Evolutionary conservation across 2,113 vertebrate species (phyloP).

Genomic region (Cyprinodon tularosa): DNA sequence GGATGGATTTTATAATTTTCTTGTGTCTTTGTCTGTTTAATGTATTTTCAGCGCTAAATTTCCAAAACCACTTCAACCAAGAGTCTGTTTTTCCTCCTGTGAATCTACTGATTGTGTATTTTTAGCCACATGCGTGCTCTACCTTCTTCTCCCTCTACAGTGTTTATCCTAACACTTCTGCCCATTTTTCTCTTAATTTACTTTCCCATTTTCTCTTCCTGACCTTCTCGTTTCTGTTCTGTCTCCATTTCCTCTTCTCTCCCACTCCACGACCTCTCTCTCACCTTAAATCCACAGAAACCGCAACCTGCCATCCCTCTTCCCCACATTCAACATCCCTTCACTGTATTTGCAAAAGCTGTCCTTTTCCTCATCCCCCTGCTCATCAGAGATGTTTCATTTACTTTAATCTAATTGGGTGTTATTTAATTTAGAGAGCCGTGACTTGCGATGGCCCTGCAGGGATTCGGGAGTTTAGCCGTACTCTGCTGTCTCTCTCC

Average conservation of each 20-base stretch:
- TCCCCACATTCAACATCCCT: constrained; percentile 5
- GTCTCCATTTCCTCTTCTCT: constrained; percentile 18
- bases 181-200: not conserved
- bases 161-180: constrained; percentile 23
- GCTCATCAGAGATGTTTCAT: constrained; percentile 66
- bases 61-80: not conserved
- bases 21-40: not conserved
- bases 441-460: constrained; percentile 66
- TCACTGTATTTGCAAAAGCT: constrained; percentile 13
- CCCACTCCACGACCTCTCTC: constrained; percentile 32
- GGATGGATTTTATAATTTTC: not conserved
- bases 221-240: constrained; percentile 12
- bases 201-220: not conserved
- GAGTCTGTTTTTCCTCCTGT: not conserved
- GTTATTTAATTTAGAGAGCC: constrained; percentile 73
- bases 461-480: constrained; percentile 46
- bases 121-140: not conserved
- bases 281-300: constrained; percentile 44
- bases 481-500: not conserved
- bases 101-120: not conserved
- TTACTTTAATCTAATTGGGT: constrained; percentile 73
- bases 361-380: constrained; percentile 23
- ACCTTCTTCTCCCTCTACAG: constrained; percentile 11
- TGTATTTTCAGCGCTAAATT: too few relatives aligned
- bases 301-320: not conserved